Evolutionary conservation across 1,140 invertebrate genomes (phyloP).

Genomic region (Cyrtorhinus lividipennis): DNA sequence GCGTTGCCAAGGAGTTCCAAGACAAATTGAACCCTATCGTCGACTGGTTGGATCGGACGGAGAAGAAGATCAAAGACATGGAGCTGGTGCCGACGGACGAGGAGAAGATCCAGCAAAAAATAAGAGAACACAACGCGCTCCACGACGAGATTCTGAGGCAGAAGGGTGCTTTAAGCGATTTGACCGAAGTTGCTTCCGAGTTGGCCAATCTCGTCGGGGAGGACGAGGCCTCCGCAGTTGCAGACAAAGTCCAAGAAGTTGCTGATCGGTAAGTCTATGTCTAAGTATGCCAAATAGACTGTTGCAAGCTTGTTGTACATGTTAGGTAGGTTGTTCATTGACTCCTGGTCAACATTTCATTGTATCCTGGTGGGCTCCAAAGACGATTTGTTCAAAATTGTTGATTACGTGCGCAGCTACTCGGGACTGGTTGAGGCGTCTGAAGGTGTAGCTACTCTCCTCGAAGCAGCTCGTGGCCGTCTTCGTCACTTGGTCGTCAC

Average conservation of each 20-base stretch:
- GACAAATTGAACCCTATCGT: conserved; percentile 78
- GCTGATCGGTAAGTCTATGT: too few species aligned
- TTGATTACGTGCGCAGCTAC: conserved; percentile 50
- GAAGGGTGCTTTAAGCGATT: conserved; percentile 68
- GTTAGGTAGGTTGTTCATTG: too few species aligned
- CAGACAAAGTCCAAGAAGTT: conserved; percentile 70
- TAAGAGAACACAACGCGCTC: conserved; percentile 65
- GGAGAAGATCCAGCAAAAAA: conserved; percentile 77
- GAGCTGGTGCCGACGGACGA: conserved; percentile 85
- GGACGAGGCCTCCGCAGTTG: conserved; percentile 71
- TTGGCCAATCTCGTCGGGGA: conserved; percentile 86
- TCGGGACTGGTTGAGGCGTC: conserved; percentile 70
- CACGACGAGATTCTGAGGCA: conserved; percentile 79
- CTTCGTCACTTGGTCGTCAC: conserved; percentile 74
- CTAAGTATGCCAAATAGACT: too few species aligned
- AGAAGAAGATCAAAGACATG: conserved; percentile 76
- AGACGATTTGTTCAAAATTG: too few species aligned
- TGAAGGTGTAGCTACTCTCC: conserved; percentile 58
- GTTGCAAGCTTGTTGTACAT: too few species aligned
- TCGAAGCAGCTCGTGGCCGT: conserved; percentile 68
- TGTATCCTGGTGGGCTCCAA: too few species aligned
- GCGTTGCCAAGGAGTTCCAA: conserved; percentile 69
- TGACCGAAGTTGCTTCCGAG: conserved; percentile 73
- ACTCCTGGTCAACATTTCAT: too few species aligned
- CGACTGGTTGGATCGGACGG: conserved; percentile 79